Evolutionary conservation across 2,888 invertebrate species (phyloP), one percentile per base, ranked within the genome.

Genomic region (Drosophila prostipennis): DNA sequence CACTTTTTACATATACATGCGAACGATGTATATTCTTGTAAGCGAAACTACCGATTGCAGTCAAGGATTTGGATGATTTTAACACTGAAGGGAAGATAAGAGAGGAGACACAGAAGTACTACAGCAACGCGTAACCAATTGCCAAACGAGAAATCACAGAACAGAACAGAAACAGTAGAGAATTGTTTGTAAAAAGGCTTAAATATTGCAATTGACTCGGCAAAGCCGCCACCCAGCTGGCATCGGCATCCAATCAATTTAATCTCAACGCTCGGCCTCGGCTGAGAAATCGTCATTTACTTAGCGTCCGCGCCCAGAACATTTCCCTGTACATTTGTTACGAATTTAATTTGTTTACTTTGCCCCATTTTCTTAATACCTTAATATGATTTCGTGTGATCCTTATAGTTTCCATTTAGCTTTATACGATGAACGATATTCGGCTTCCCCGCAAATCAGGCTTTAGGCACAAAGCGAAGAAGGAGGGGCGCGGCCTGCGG

Each of bases 61-160:
- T 79, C 75, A 85, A 72, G 80, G 78, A 83, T 87, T 84, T 84
- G 83, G 88, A 82, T 74, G 77, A 82, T 85, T 87, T 84, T 82
- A 81, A 72, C 39, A 68, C 26, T 19, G 19, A 19, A 19, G 19
- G 0, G 19, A 19, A 19, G 19, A 23, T 2, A 23, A 23, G 26
- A 26, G 26, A 26, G 26, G 40, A 70, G 54, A 49, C 52, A 63
- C 37, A 64, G 57, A 26, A 37, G 74, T 58, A 61, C 53, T 53
- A 76, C 51, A 75, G 52, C 53, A 79, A 74, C 77, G 80, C 86
- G 80, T 77, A 89, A 89, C 80, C 74, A 89, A 80, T 85, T 87
- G 83, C 79, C 89, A 86, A 86, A 80, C 73, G 60, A 51, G 53
- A 69, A 69, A 56, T 32, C 23, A 56, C 42, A 63, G 3, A 19